Base-by-base conservation (phyloP, 1,140 invertebrate genomes). In the Ceratina calcarata region DNA sequence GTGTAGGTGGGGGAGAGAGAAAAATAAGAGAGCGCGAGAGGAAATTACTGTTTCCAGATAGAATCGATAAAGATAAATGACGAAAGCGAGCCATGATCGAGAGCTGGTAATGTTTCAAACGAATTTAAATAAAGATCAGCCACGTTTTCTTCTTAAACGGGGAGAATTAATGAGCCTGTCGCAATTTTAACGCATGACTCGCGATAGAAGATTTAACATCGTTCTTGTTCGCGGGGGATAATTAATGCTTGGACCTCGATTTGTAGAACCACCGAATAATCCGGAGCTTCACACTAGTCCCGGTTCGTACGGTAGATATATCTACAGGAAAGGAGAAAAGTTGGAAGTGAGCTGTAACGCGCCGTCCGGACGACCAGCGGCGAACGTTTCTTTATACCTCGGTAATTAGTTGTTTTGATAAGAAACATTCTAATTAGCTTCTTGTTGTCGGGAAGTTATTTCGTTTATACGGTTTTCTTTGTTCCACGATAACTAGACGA, bases 311-410 rank as follows among this genome's bases (percentile, higher is more conserved):
- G 86, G 90, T 7, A 81, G 69, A 73, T 83, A 90, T 1, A 89
- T 89, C 24, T 96, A 94, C 87, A 93, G 91, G 85, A 94, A 95
- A 71, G 94, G 94, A 3, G 95, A 95, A 20, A 91, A 91, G 20
- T 91, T 97, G 83, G 91, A 93, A 84, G 95, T 95, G 1, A 94
- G 93, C 74, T 97, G 96, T 90, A 93, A 93, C n/a, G 94, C 96
- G 0, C 91, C 93, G 74, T 94, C 95, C 65, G 96, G 96, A 45
- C 93, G 96, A 89, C 96, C 96, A 16, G 94, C 94, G 2, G 96
- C 96, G 0, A 96, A 96, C 75, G 95, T 97, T 65, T 94, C 94
- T 1, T 96, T 96, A 93, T 96, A 90, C 85, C 91, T 96, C 57
- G 95, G 95, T 93, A 93, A 90, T 86, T 71, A 74, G 22, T 32